Evolutionary conservation across 92 coral and sea anemone species (phyloP).

Genomic region (Epizoanthus ramosus): DNA sequence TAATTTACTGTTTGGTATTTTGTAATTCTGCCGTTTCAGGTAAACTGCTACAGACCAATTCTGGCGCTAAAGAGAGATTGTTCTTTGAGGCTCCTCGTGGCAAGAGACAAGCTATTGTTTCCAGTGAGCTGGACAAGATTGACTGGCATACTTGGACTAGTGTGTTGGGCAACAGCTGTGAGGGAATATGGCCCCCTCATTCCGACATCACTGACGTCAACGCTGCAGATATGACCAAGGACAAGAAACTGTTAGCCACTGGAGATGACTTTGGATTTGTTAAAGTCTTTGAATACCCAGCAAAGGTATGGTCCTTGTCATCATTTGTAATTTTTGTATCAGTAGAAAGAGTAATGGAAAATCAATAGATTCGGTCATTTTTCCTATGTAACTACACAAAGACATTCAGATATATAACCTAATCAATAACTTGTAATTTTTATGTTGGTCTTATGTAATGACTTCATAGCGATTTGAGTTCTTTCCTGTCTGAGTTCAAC

Average conservation of each 20-base stretch:
- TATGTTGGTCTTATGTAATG: too few species aligned
- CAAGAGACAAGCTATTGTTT: conserved; percentile 82
- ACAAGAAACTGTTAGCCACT: conserved; percentile 87
- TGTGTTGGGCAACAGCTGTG: conserved; percentile 82
- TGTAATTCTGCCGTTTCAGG: conserved; percentile 50
- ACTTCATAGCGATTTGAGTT: too few species aligned
- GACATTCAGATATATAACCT: too few species aligned
- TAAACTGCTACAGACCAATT: conserved; percentile 93
- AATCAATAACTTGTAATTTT: too few species aligned
- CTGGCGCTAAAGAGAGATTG: conserved; percentile 96
- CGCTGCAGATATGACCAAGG: conserved; percentile 85
- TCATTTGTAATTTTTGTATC: too few species aligned
- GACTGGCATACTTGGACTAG: conserved; percentile 98
- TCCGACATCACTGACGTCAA: conserved; percentile 97
- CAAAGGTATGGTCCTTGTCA: conserved; percentile 60
- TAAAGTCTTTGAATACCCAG: conserved; percentile 94
- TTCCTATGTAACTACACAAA: too few species aligned
- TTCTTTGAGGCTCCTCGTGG: conserved; percentile 99
- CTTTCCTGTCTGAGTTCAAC: too few species aligned
- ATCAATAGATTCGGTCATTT: too few species aligned
- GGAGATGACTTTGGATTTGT: conserved; percentile 99
- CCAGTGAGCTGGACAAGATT: conserved; percentile 77
- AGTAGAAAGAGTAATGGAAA: too few species aligned
- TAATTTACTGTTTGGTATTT: background rate
- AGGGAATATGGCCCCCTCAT: conserved; percentile 98